These are phyloP conservation scores for Epicauta chinensis DNA, from an alignment of 1,140 invertebrate genomes.

Conservation along the genomic window DNA sequence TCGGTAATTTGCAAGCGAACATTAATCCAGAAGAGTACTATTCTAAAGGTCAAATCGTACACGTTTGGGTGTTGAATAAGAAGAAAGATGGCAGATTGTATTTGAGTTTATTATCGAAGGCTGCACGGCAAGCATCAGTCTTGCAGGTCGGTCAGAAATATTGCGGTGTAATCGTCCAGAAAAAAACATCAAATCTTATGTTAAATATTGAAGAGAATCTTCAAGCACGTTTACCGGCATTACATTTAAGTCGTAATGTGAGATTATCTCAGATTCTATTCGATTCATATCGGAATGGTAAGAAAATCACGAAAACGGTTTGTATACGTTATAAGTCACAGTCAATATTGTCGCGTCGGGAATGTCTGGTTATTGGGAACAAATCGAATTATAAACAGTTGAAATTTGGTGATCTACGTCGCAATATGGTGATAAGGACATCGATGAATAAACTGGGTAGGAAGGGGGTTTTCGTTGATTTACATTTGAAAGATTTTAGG, in stretches of 20 bases:
- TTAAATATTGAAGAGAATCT: conserved; percentile 28
- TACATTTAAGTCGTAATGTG: conserved; percentile 32
- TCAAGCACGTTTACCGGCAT: conserved; percentile 40
- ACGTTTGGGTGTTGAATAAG: conserved; percentile 17
- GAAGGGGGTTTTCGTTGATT: too few relatives aligned
- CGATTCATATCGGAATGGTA: conserved; percentile 23
- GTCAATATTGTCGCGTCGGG: conserved; percentile 16
- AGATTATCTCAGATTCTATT: conserved; percentile 11
- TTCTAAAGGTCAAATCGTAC: conserved; percentile 55
- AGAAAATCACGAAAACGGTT: conserved; percentile 13
- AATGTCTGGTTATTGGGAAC: background rate
- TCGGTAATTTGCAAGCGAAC: conserved; percentile 30
- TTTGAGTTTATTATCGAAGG: conserved; percentile 4
- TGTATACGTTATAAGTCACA: conserved; percentile 18
- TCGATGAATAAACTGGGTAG: too few relatives aligned
- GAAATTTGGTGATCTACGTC: too few relatives aligned
- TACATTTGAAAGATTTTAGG: too few relatives aligned
- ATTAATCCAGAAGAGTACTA: conserved; percentile 46
- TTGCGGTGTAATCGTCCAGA: conserved; percentile 31
- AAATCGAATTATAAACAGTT: too few relatives aligned
- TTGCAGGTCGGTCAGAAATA: conserved; percentile 35
- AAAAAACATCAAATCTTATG: conserved; percentile 33
- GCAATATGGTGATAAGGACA: too few relatives aligned
- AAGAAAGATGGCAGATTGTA: conserved; percentile 14
- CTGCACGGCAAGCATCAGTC: background rate